Evolutionary conservation across 2,113 vertebrate genomes (phyloP).

Genomic region (Vombatus ursinus): DNA sequence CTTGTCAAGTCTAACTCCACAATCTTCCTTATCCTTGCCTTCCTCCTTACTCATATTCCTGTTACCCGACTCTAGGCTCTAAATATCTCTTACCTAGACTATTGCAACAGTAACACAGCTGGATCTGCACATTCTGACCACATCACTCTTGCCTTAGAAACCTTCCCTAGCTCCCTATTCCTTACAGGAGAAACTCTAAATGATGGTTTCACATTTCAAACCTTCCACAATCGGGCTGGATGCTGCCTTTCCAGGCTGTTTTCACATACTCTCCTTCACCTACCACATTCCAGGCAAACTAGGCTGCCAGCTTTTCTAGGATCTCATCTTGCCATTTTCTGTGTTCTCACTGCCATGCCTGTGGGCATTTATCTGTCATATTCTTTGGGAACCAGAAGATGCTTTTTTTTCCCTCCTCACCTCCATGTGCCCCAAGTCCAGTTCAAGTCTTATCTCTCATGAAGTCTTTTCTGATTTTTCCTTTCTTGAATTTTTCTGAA

Average conservation of each 20-base stretch:
- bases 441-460: background rate
- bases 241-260: background rate
- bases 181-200: background rate
- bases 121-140: background rate
- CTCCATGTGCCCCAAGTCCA: background rate
- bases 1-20: too few relatives aligned
- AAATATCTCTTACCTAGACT: background rate
- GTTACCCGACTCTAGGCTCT: background rate
- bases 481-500: too few relatives aligned
- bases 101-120: background rate
- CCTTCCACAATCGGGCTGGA: background rate
- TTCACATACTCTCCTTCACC: too few relatives aligned
- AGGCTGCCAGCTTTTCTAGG: background rate
- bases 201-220: background rate
- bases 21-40: too few relatives aligned
- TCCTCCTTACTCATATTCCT: too few relatives aligned
- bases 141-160: background rate
- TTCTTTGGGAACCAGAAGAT: background rate
- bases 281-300: background rate
- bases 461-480: background rate
- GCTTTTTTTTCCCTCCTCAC: background rate
- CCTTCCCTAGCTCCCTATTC: background rate
- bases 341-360: too few relatives aligned
- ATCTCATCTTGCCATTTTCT: background rate
- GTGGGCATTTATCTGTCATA: background rate